Evolutionary conservation across 2,888 invertebrate species (phyloP).

Genomic region (Lasiommata megera): DNA sequence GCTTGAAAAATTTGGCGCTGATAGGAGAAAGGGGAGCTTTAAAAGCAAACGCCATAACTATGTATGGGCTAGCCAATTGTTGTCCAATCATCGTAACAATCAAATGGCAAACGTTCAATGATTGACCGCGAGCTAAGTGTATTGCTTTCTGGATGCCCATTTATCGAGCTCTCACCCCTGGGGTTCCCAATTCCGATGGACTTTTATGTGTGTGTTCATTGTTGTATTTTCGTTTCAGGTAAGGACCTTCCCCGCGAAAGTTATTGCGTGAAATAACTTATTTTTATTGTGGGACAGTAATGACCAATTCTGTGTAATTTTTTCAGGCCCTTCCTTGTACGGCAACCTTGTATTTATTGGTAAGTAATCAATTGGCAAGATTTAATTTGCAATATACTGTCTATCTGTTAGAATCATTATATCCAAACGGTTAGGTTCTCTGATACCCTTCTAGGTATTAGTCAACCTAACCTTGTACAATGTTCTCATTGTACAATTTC

Average conservation of each 20-base stretch:
- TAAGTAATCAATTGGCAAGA: conserved; percentile 21
- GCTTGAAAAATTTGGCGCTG: conserved; percentile 32
- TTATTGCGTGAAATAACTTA: conserved; percentile 27
- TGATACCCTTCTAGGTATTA: too few species aligned
- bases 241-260: conserved; percentile 29
- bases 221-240: conserved; percentile 34
- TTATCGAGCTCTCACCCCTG: conserved; percentile 31
- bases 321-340: conserved; percentile 17
- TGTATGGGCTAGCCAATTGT: conserved; percentile 31
- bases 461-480: too few species aligned
- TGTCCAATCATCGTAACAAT: conserved; percentile 46
- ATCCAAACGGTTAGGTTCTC: background rate
- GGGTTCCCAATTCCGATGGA: conserved; percentile 25
- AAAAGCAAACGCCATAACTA: conserved; percentile 21
- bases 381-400: background rate
- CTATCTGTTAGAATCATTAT: background rate
- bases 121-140: conserved; percentile 46
- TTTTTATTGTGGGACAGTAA: conserved; percentile 24
- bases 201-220: conserved; percentile 30
- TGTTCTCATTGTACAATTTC: too few species aligned
- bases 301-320: conserved; percentile 20
- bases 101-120: conserved; percentile 38
- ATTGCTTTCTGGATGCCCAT: conserved; percentile 45
- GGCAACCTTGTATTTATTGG: conserved; percentile 37
- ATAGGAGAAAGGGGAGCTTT: conserved; percentile 17